phyloP scores from a whole-genome alignment of 2,888 invertebrate genomes.

The Brachynemurus nebulosus region DNA sequence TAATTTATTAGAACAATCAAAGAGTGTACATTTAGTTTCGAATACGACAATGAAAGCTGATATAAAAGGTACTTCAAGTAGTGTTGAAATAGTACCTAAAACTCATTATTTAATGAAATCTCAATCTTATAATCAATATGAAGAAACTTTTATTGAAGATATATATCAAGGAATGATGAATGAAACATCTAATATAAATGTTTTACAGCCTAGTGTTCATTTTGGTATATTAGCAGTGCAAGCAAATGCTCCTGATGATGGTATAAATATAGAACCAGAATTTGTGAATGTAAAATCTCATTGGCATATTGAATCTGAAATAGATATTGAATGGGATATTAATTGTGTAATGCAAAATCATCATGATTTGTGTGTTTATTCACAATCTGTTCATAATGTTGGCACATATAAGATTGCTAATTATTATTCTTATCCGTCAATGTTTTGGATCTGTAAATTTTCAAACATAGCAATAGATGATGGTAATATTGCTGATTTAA shows the following conservation, averaged over 20 bases:
- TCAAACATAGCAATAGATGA: not conserved
- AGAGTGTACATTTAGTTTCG: not conserved
- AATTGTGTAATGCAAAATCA: not conserved
- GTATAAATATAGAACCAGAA: not conserved
- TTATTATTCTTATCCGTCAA: not conserved
- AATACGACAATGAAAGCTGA: not conserved
- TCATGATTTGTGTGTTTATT: not conserved
- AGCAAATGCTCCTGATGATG: not conserved
- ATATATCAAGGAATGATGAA: not conserved
- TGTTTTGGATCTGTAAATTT: not conserved
- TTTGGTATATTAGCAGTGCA: not conserved
- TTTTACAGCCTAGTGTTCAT: not conserved
- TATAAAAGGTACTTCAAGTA: not conserved
- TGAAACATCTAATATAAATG: not conserved
- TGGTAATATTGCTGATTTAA: not conserved
- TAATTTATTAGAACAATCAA: not conserved
- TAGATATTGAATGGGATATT: not conserved
- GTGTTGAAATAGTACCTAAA: not conserved
- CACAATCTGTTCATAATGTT: not conserved
- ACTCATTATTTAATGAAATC: not conserved
- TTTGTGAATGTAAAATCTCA: not conserved
- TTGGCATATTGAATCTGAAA: not conserved
- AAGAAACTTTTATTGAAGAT: not conserved
- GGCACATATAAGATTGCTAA: not conserved
- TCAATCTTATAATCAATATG: not conserved